A percentile compares a stretch with the other conserved stretches of the same genome.
phyloP scores from a whole-genome alignment of 2,797 vertebrate species.

The Crossoptilon crossoptilon region DNA sequence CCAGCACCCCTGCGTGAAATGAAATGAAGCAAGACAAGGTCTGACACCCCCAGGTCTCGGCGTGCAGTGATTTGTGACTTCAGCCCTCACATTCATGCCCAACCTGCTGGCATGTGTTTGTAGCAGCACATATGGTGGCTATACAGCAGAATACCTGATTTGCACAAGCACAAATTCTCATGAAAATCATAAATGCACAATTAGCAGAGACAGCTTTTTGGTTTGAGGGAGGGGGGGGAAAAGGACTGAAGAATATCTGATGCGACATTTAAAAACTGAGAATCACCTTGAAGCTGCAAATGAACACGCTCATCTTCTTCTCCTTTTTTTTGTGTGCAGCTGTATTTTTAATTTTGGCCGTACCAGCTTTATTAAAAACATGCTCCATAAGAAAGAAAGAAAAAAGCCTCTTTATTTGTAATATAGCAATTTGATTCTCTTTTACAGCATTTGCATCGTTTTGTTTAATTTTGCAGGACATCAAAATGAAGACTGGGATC shows the following conservation, averaged over 20 bases:
- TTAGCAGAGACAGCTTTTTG: neutral
- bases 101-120: neutral
- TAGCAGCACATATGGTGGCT: neutral
- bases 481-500: conserved; percentile 11
- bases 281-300: conserved; percentile 17
- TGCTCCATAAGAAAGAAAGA: neutral
- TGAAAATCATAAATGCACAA: neutral
- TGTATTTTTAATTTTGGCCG: neutral
- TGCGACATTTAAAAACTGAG: neutral
- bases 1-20: conserved; percentile 40
- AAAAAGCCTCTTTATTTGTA: conserved; percentile 6
- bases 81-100: neutral
- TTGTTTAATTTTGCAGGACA: conserved; percentile 15
- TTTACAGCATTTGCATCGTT: conserved; percentile 39
- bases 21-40: conserved; percentile 60
- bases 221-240: neutral
- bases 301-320: neutral
- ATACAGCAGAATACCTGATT: neutral
- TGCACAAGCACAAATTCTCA: neutral
- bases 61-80: neutral
- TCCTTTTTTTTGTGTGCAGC: rapidly evolving
- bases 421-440: conserved; percentile 5
- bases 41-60: neutral
- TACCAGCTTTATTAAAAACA: neutral
- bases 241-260: neutral